Evolutionary conservation across 2,797 vertebrate genomes (phyloP).

Genomic region (Etheostoma perlongum): DNA sequence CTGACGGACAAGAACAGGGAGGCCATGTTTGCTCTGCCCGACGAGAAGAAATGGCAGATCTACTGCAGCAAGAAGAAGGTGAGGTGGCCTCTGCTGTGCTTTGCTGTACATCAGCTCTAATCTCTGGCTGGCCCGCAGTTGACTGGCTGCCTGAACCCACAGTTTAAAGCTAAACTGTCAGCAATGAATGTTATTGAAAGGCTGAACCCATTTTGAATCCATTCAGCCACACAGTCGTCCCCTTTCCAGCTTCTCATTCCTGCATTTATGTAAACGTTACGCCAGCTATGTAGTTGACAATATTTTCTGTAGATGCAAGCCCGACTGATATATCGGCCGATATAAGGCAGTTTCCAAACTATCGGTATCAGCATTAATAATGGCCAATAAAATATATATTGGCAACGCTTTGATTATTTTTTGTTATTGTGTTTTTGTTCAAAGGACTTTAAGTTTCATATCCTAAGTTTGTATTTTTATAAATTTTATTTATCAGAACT

Average conservation of each 20-base stretch:
- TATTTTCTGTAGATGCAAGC: constrained; percentile 13
- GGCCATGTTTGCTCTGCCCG: constrained; percentile 96
- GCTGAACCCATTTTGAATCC: constrained; percentile 31
- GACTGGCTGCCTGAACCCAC: constrained; percentile 52
- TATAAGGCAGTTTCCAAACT: too few relatives aligned
- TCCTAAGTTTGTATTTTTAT: too few relatives aligned
- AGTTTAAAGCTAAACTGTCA: constrained; percentile 52
- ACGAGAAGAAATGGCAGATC: constrained; percentile 99
- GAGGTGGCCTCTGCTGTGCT: constrained; percentile 50
- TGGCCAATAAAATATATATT: too few relatives aligned
- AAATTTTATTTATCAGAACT: too few relatives aligned
- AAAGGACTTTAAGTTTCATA: too few relatives aligned
- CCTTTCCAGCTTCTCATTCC: constrained; percentile 47
- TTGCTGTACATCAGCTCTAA: constrained; percentile 23
- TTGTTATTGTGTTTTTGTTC: too few relatives aligned
- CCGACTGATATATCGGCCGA: too few relatives aligned
- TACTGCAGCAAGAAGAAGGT: constrained; percentile 99
- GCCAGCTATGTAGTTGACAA: constrained; percentile 4
- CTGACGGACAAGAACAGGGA: constrained; percentile 97
- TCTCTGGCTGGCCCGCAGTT: constrained; percentile 57
- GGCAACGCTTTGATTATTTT: too few relatives aligned
- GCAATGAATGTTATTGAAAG: constrained; percentile 45
- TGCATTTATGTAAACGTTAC: constrained; percentile 48
- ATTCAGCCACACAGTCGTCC: constrained; percentile 31
- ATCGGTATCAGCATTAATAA: too few relatives aligned